Evolutionary conservation across 2,113 vertebrate species (phyloP).

Genomic region (Aegotheles bennettii): DNA sequence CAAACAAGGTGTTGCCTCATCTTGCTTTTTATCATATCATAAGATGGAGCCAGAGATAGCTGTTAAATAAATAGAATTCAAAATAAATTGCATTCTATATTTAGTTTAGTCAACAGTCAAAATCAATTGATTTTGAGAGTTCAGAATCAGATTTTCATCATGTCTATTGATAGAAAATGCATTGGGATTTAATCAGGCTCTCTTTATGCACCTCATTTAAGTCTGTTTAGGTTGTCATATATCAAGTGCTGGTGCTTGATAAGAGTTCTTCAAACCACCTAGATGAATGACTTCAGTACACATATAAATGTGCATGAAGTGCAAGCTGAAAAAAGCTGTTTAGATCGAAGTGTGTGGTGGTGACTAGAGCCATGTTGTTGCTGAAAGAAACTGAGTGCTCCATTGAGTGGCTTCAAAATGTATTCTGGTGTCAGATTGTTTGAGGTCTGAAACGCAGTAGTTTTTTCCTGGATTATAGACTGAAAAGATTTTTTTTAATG

Average conservation of each 20-base stretch:
- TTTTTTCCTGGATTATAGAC: neutral
- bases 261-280: constrained; percentile 9
- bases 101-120: constrained; percentile 14
- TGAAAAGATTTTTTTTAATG: neutral
- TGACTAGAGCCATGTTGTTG: neutral
- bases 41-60: neutral
- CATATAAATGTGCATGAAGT: constrained; percentile 23
- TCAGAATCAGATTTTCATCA: constrained; percentile 40
- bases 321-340: neutral
- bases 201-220: constrained; percentile 23
- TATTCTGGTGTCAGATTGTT: neutral
- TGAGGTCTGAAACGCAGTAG: neutral
- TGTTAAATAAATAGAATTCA: constrained; percentile 15
- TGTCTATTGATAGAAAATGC: constrained; percentile 29
- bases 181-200: constrained; percentile 4
- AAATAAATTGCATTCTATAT: constrained; percentile 17
- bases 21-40: neutral
- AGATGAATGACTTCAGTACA: neutral
- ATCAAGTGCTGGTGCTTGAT: neutral
- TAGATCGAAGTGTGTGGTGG: neutral
- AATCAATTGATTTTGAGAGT: constrained; percentile 35
- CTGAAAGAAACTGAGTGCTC: neutral
- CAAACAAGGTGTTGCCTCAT: neutral
- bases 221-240: neutral
- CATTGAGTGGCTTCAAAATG: neutral